phyloP scores from a whole-genome alignment of 2,797 vertebrate genomes.

The Diceros bicornis region DNA sequence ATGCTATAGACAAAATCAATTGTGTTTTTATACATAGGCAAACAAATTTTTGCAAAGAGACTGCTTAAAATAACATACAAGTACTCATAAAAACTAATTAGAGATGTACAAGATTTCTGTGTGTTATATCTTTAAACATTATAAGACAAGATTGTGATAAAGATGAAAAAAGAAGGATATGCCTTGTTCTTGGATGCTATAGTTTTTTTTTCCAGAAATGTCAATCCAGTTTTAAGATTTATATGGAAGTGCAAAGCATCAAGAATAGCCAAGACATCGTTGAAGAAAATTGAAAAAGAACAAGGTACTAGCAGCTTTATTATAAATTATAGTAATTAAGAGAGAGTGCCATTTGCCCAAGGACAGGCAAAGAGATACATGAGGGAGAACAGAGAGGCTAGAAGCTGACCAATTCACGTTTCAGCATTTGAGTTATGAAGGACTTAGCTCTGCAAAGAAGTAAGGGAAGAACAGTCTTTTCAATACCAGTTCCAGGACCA shows the following conservation, averaged over 20 bases:
- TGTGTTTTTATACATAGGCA: neutral
- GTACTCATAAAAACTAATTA: neutral
- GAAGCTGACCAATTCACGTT: neutral
- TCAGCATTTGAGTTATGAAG: neutral
- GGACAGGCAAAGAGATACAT: neutral
- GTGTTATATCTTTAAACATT: neutral
- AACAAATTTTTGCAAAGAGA: neutral
- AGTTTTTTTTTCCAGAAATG: neutral
- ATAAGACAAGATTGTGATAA: neutral
- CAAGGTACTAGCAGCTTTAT: neutral
- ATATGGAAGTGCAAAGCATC: neutral
- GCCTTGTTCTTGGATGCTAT: neutral
- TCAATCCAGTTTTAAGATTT: neutral
- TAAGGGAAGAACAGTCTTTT: neutral
- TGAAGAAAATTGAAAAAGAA: neutral
- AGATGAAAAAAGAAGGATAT: neutral
- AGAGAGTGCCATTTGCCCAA: neutral
- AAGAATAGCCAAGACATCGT: neutral
- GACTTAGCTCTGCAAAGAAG: neutral
- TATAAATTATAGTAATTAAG: neutral
- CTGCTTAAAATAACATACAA: neutral
- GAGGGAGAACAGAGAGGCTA: neutral
- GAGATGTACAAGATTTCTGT: neutral
- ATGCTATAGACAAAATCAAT: neutral
- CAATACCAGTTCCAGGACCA: neutral